Evolutionary conservation across 1,140 invertebrate genomes (phyloP).

Genomic region (Eulimnadia texana): DNA sequence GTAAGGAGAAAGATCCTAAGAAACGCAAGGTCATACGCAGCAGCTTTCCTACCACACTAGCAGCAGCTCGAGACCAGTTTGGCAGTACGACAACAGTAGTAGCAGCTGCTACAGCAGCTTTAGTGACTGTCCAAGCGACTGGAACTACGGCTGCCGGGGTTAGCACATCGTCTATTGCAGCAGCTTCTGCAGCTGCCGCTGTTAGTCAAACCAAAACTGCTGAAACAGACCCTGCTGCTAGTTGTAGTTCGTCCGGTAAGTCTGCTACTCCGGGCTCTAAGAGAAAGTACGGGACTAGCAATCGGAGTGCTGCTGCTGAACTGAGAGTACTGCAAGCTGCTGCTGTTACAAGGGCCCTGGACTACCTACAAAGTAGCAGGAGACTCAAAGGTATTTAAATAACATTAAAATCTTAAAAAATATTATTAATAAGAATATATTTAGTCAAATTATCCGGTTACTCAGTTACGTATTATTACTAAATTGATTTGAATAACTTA

Average conservation of each 20-base stretch:
- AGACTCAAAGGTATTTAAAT: background rate
- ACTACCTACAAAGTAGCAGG: slow-evolving; percentile 5
- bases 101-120: background rate
- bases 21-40: slow-evolving; percentile 4
- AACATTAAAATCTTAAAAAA: background rate
- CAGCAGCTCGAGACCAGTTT: background rate
- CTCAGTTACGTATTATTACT: too few species aligned
- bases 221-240: background rate
- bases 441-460: too few species aligned
- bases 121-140: background rate
- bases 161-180: background rate
- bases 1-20: slow-evolving; percentile 19
- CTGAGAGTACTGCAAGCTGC: slow-evolving; percentile 10
- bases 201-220: background rate
- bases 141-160: background rate
- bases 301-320: background rate
- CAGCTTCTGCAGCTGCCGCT: background rate
- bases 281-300: background rate
- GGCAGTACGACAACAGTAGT: background rate
- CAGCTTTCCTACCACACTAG: background rate
- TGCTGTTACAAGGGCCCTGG: slow-evolving; percentile 9
- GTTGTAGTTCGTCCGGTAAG: background rate
- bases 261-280: background rate
- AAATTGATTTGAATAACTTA: too few species aligned
- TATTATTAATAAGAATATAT: background rate